phyloP scores from a whole-genome alignment of 2,797 vertebrate species.

The Tapera naevia region DNA sequence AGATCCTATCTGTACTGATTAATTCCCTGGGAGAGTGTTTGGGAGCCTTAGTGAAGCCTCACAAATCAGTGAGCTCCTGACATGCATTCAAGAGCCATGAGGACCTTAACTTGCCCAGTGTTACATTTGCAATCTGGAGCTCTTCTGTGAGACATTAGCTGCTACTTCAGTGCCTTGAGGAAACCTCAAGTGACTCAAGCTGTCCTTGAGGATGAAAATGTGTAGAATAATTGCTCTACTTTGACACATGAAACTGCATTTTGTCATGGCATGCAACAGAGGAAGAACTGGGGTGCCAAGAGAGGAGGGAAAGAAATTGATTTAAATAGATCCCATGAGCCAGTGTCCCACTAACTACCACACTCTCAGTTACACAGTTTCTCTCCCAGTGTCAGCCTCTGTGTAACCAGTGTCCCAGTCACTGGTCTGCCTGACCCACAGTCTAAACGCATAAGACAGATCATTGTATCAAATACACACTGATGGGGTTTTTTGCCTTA shows the following conservation, averaged over 20 bases:
- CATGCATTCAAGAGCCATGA: conserved; percentile 11
- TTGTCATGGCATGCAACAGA: background rate
- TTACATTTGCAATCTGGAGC: conserved; percentile 1
- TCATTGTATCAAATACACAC: background rate
- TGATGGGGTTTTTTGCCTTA: background rate
- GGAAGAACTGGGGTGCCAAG: background rate
- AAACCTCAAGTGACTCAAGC: conserved; percentile 13
- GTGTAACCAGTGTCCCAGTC: background rate
- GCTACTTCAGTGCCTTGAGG: background rate
- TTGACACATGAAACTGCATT: conserved; percentile 4
- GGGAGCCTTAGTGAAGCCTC: conserved; percentile 21
- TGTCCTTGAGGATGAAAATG: conserved; percentile 1
- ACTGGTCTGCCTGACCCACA: background rate
- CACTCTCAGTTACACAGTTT: background rate
- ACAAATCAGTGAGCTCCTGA: conserved; percentile 41
- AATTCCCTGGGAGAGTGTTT: conserved; percentile 37
- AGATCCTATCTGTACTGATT: conserved; percentile 15
- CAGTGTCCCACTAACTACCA: background rate
- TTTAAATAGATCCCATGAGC: background rate
- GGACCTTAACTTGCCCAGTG: background rate
- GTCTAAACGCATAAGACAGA: background rate
- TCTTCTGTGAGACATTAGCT: conserved; percentile 10
- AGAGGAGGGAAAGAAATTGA: background rate
- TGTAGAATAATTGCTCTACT: background rate
- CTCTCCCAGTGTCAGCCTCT: background rate